Conservation (phyloP, 2,888 invertebrate species). For the Margaritifera margaritifera region DNA sequence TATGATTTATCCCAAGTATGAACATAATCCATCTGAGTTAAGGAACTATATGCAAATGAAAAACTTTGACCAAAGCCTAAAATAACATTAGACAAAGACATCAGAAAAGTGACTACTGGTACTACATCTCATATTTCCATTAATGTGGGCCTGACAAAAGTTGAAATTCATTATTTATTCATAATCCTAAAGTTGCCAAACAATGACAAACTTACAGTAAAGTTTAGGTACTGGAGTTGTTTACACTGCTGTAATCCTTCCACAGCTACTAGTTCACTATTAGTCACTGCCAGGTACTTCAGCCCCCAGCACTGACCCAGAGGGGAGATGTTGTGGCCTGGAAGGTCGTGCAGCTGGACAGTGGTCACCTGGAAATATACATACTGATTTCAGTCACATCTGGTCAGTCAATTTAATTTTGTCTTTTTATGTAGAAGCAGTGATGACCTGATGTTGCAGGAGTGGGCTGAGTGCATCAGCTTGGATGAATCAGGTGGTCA, state of each 20-base stretch:
- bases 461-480: too few species aligned
- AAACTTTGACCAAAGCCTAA: too few species aligned
- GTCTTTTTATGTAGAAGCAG: too few species aligned
- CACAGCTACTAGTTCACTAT: conserved; percentile 58
- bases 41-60: too few species aligned
- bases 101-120: too few species aligned
- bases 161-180: background rate
- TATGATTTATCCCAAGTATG: too few species aligned
- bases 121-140: too few species aligned
- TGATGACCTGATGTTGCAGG: too few species aligned
- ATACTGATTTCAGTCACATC: conserved; percentile 30
- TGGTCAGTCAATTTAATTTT: conserved; percentile 10
- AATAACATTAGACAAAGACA: too few species aligned
- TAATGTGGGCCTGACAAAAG: background rate
- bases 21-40: too few species aligned
- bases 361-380: conserved; percentile 59
- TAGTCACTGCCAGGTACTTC: conserved; percentile 54
- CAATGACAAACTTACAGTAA: conserved; percentile 51
- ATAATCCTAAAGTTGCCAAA: background rate
- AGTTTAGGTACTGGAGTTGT: conserved; percentile 60
- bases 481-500: too few species aligned
- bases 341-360: conserved; percentile 64
- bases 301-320: conserved; percentile 64
- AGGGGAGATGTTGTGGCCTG: conserved; percentile 60
- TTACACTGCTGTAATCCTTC: conserved; percentile 65